phyloP scores from a whole-genome alignment of 30 jellyfish, hydroid and myxozoan species.

The Mastigias papua region DNA sequence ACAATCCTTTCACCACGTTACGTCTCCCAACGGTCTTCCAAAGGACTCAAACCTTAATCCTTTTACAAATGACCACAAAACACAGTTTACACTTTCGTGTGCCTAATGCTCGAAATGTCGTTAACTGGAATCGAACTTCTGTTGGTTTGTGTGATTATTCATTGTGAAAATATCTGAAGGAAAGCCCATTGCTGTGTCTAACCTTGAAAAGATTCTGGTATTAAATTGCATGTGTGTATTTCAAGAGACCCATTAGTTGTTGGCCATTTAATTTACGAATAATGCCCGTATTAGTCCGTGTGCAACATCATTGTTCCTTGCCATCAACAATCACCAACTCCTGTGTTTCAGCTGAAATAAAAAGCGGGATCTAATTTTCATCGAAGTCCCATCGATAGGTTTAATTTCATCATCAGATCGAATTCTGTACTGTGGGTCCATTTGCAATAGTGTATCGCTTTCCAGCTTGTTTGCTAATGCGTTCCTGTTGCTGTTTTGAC shows the following conservation, averaged over 20 bases:
- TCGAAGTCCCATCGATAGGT: neutral
- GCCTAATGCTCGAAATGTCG: constrained; percentile 9
- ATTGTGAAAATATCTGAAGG: neutral
- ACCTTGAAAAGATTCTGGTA: neutral
- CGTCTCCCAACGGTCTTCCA: constrained; percentile 25
- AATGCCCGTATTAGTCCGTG: neutral
- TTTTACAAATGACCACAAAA: neutral
- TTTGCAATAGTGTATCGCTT: too few relatives aligned
- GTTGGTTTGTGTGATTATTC: neutral
- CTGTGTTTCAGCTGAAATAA: neutral
- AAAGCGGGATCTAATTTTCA: neutral
- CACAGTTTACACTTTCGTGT: constrained; percentile 6
- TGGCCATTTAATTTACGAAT: neutral
- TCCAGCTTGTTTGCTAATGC: neutral
- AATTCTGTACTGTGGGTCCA: too few relatives aligned
- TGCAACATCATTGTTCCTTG: neutral
- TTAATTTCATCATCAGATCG: neutral
- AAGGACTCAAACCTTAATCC: neutral
- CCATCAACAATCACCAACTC: neutral
- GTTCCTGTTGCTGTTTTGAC: neutral
- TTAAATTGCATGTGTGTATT: neutral
- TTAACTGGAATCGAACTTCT: neutral
- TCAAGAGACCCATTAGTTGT: constrained; percentile 8
- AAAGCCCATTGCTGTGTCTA: constrained; percentile 12
- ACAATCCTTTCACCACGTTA: neutral